Percentiles rank a stretch among this genome's conserved stretches.
Conservation (phyloP, 2,113 vertebrate species). For the Odocoileus hemionus region DNA sequence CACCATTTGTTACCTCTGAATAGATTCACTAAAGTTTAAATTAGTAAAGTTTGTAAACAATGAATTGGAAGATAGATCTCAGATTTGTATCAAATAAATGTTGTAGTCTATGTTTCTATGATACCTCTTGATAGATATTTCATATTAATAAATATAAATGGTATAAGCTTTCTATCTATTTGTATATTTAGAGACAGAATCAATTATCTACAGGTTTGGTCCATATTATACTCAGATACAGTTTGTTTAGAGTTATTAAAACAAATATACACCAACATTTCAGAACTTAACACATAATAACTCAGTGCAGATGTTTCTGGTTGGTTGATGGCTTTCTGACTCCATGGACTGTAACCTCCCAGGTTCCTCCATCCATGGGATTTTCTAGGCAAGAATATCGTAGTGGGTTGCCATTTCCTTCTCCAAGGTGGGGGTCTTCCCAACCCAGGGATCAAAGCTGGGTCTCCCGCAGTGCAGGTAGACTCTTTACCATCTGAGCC, state of each 20-base stretch:
- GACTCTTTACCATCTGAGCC: not conserved
- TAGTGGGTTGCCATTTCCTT: not conserved
- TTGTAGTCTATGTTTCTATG: not conserved
- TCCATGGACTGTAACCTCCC: not conserved
- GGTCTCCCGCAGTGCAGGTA: not conserved
- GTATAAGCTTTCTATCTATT: not conserved
- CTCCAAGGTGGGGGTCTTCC: not conserved
- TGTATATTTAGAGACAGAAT: not conserved
- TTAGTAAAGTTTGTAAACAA: conserved; percentile 59
- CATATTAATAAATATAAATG: not conserved
- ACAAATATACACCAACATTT: not conserved
- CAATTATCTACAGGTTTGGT: not conserved
- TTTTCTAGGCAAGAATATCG: not conserved
- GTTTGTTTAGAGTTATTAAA: not conserved
- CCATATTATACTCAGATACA: not conserved
- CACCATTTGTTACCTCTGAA: conserved; percentile 68
- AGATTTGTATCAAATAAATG: not conserved
- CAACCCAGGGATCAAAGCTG: not conserved
- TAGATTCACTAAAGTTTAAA: conserved; percentile 73
- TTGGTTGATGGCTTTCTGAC: not conserved
- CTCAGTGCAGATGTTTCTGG: not conserved
- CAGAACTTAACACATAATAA: not conserved
- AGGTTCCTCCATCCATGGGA: not conserved
- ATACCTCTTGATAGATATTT: not conserved
- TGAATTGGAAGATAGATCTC: not conserved